Percentiles rank a stretch among this genome's conserved stretches.
phyloP scores from a whole-genome alignment of 2,888 invertebrate species.

The Andrena minutula region DNA sequence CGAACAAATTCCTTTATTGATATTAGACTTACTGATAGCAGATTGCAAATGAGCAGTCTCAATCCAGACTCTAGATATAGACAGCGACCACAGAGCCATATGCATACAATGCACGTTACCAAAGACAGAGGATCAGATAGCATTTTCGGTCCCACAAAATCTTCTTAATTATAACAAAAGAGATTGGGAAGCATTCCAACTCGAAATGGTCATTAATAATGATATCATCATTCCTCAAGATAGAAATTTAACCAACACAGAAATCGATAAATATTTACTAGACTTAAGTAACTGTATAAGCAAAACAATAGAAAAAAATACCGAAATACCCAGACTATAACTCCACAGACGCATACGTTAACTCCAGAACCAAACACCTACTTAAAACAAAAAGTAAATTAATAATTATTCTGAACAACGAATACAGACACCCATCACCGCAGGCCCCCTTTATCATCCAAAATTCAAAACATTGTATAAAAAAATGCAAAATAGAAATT shows the following conservation, averaged over 20 bases:
- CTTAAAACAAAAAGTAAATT: background rate
- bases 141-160: background rate
- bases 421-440: background rate
- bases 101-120: background rate
- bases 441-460: background rate
- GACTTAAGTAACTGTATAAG: background rate
- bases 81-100: background rate
- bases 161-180: background rate
- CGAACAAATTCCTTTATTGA: no score
- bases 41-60: background rate
- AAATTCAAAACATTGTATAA: background rate
- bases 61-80: background rate
- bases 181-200: background rate
- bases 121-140: background rate
- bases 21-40: background rate
- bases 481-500: background rate
- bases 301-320: background rate
- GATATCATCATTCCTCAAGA: background rate
- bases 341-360: background rate
- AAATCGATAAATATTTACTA: background rate
- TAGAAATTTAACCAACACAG: background rate
- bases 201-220: background rate
- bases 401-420: background rate
- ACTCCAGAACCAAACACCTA: background rate
- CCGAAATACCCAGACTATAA: background rate